These are phyloP conservation scores for Chionis minor DNA, from an alignment of 2,113 vertebrate species.

Conservation along the genomic window DNA sequence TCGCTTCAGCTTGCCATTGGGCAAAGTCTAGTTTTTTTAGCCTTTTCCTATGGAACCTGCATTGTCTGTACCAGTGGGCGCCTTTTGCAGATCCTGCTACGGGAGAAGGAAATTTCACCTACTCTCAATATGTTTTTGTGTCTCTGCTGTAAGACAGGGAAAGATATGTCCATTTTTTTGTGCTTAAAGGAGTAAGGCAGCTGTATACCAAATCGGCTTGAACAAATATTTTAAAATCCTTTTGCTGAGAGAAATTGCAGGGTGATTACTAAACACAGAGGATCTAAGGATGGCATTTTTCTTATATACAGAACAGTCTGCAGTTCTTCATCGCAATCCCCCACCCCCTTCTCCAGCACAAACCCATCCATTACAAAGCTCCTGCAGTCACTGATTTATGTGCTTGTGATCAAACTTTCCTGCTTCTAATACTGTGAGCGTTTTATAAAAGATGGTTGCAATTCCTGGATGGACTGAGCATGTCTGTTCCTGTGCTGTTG, in stretches of 20 bases:
- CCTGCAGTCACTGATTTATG: conserved; percentile 21
- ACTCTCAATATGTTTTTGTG: not conserved
- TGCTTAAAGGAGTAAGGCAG: not conserved
- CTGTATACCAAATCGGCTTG: not conserved
- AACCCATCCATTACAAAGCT: not conserved
- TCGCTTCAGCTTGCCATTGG: not conserved
- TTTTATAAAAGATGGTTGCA: conserved; percentile 7
- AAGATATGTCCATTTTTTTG: not conserved
- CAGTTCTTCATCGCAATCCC: not conserved
- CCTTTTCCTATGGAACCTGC: not conserved
- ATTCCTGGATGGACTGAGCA: not conserved
- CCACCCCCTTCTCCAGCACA: not conserved
- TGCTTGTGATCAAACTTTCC: conserved; percentile 21
- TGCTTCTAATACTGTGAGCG: not conserved
- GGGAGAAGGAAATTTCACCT: not conserved
- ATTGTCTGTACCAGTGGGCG: fast-evolving
- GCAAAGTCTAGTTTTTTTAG: not conserved
- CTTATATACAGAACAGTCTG: not conserved
- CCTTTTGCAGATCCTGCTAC: not conserved
- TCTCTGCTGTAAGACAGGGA: not conserved
- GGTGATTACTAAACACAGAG: not conserved
- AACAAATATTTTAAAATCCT: conserved; percentile 3
- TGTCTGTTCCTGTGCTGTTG: not conserved
- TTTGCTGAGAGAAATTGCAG: not conserved
- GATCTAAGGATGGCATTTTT: not conserved